Evolutionary conservation across 2,888 invertebrate genomes (phyloP).

Genomic region (Eurytoma adleriae): DNA sequence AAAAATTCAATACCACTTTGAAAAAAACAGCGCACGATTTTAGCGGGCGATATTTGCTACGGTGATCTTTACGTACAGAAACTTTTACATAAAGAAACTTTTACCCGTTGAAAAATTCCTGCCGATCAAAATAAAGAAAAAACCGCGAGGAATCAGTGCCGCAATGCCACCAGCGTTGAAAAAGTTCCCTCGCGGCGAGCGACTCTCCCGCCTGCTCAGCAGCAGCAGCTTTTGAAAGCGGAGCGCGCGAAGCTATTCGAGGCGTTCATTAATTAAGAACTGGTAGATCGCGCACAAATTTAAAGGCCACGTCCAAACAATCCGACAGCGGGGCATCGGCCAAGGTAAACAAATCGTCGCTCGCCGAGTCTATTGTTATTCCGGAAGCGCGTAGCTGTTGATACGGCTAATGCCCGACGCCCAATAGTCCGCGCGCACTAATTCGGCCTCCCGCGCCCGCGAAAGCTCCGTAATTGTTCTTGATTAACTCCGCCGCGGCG

Average conservation of each 20-base stretch:
- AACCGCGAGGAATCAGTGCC: no score
- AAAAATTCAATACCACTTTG: no score
- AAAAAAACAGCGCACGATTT: no score
- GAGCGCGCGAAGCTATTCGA: no score
- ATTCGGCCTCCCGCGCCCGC: constrained; percentile 24
- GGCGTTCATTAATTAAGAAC: no score
- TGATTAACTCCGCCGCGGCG: constrained; percentile 23
- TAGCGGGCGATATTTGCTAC: no score
- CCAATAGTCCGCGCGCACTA: neutral
- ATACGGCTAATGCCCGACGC: constrained; percentile 21
- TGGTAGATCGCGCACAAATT: neutral
- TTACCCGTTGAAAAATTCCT: no score
- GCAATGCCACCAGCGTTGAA: no score
- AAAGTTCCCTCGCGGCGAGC: neutral
- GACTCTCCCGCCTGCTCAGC: neutral
- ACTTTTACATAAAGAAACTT: no score
- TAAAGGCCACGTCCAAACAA: constrained; percentile 19
- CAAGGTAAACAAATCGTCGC: constrained; percentile 30
- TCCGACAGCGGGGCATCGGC: neutral
- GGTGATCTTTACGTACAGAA: no score
- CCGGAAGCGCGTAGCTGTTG: constrained; percentile 28
- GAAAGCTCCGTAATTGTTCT: constrained; percentile 29
- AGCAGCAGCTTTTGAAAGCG: neutral
- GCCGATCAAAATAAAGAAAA: no score
- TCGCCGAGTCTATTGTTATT: constrained; percentile 23